phyloP scores from a whole-genome alignment of 2,888 invertebrate species.

The Cantharis rustica region DNA sequence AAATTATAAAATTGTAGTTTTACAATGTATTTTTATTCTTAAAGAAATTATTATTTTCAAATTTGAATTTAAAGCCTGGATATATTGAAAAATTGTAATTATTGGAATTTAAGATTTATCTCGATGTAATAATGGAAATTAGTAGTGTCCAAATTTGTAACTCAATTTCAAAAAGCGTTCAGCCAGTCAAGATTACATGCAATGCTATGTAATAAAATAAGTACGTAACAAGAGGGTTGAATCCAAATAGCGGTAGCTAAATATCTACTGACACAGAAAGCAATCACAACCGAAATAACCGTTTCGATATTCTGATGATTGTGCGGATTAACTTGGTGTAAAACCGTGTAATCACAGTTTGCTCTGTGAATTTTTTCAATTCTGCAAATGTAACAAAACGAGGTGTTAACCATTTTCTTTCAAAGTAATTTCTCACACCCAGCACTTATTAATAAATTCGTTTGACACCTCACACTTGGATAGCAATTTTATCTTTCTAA shows the following conservation, averaged over 20 bases:
- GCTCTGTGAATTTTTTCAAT: background rate
- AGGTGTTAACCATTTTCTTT: background rate
- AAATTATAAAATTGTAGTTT: background rate
- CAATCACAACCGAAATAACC: background rate
- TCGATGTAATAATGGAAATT: background rate
- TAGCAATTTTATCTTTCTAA: background rate
- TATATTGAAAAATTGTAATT: background rate
- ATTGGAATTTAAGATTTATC: background rate
- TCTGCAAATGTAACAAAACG: background rate
- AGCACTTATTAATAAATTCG: background rate
- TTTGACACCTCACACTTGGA: background rate
- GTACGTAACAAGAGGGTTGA: background rate
- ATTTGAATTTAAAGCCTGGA: background rate
- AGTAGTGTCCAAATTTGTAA: background rate
- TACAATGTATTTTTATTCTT: background rate
- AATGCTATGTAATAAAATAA: background rate
- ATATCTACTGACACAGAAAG: background rate
- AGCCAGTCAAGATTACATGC: background rate
- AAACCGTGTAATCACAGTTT: background rate
- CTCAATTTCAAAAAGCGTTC: background rate
- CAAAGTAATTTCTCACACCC: background rate
- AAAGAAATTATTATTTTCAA: background rate
- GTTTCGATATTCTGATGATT: background rate
- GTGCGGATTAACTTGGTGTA: background rate
- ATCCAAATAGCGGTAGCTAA: background rate